Evolutionary conservation across 2,797 vertebrate species (phyloP).

Genomic region (Microctenopoma stevenorrisi): DNA sequence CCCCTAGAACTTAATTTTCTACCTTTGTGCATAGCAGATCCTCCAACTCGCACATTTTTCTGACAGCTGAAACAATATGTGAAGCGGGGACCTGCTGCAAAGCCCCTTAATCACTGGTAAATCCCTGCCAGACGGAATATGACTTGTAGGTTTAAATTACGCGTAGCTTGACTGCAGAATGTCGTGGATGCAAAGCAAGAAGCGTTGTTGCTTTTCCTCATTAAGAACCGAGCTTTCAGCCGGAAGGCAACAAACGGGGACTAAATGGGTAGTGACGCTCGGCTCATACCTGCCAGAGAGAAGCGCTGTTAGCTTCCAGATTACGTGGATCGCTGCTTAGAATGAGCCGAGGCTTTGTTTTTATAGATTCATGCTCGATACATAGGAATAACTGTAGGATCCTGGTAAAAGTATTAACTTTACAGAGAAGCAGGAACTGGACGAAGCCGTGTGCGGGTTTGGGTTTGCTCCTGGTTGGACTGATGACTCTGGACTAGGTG

Average conservation of each 20-base stretch:
- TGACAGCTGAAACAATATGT: background rate
- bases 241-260: background rate
- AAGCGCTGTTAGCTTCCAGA: background rate
- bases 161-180: background rate
- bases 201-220: constrained; percentile 1
- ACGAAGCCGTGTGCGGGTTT: too few species aligned
- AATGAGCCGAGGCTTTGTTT: background rate
- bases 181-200: background rate
- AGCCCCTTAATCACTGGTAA: constrained; percentile 9
- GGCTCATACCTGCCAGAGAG: background rate
- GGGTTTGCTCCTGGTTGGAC: too few species aligned
- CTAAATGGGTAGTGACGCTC: background rate
- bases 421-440: too few species aligned
- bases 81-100: background rate
- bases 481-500: too few species aligned
- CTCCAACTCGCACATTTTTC: background rate
- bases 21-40: constrained; percentile 10
- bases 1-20: constrained; percentile 15
- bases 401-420: too few species aligned
- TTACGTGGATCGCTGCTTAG: background rate
- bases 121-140: constrained; percentile 1
- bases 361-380: too few species aligned
- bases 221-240: constrained; percentile 13
- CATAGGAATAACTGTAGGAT: too few species aligned
- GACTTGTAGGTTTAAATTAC: constrained; percentile 3